Conservation (phyloP, 2,113 vertebrate species). For the Mola mola region DNA sequence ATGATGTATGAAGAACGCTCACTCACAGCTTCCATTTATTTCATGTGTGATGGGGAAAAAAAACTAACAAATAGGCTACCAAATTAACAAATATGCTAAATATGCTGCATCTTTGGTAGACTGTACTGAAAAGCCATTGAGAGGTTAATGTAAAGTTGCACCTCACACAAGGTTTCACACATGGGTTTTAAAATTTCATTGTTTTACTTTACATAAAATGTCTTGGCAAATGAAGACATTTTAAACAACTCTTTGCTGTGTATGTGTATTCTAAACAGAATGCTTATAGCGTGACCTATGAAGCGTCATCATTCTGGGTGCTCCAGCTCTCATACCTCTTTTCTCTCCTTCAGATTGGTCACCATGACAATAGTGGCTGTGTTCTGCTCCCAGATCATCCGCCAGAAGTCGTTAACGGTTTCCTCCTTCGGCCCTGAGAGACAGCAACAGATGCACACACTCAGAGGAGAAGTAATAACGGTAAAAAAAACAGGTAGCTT, state of each 20-base stretch:
- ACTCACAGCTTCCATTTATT: constrained; percentile 1
- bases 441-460: not conserved
- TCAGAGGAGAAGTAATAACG: not conserved
- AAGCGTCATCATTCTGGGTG: not conserved
- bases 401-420: constrained; percentile 97
- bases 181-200: not conserved
- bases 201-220: not conserved
- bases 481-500: not conserved
- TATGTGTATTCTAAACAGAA: not conserved
- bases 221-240: not conserved
- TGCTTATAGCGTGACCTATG: too few species aligned
- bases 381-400: constrained; percentile 99
- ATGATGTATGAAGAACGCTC: not conserved
- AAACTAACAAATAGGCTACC: too few species aligned
- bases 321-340: constrained; percentile 84
- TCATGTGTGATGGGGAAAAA: too few species aligned
- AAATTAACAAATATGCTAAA: too few species aligned
- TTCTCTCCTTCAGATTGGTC: constrained; percentile 97
- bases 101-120: too few species aligned
- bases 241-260: not conserved
- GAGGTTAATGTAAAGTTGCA: too few species aligned
- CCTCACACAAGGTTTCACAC: not conserved
- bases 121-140: too few species aligned
- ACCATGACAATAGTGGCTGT: constrained; percentile 99
- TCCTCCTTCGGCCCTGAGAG: constrained; percentile 96